These are phyloP conservation scores for Patella pellucida DNA, from an alignment of 2,888 invertebrate genomes.

Conservation along the genomic window DNA sequence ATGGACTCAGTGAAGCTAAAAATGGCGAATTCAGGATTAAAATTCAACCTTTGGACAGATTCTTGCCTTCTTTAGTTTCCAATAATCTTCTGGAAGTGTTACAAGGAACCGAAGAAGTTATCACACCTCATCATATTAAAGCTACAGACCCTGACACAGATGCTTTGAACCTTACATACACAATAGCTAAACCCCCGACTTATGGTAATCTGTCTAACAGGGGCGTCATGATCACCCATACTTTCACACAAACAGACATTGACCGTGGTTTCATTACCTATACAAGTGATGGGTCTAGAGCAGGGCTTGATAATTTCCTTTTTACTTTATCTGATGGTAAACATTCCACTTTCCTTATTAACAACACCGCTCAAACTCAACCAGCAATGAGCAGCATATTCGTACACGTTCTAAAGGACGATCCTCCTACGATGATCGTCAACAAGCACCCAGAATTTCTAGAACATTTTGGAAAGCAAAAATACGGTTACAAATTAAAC, in stretches of 20 bases:
- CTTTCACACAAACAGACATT: constrained; percentile 68
- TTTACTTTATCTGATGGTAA: constrained; percentile 64
- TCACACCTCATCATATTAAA: constrained; percentile 56
- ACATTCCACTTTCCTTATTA: constrained; percentile 63
- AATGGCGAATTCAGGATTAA: constrained; percentile 60
- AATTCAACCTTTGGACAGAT: constrained; percentile 58
- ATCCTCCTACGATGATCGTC: constrained; percentile 62
- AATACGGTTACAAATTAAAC: constrained; percentile 55
- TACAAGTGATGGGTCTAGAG: constrained; percentile 55
- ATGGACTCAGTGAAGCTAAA: constrained; percentile 62
- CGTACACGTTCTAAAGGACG: constrained; percentile 60
- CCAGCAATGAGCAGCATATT: constrained; percentile 64
- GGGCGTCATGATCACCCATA: constrained; percentile 47
- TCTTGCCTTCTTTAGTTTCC: constrained; percentile 57
- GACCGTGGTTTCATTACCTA: constrained; percentile 65
- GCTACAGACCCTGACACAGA: constrained; percentile 64
- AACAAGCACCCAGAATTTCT: constrained; percentile 58
- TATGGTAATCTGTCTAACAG: constrained; percentile 62
- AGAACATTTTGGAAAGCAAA: constrained; percentile 54
- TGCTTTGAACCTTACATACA: constrained; percentile 59
- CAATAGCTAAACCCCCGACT: constrained; percentile 66
- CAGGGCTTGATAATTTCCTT: constrained; percentile 62
- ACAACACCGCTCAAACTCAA: constrained; percentile 58
- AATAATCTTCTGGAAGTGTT: constrained; percentile 63
- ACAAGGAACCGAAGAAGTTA: constrained; percentile 54